Percentiles rank a stretch among this genome's conserved stretches.
phyloP scores from a whole-genome alignment of 2,113 vertebrate species.

The Larimichthys polyactis region DNA sequence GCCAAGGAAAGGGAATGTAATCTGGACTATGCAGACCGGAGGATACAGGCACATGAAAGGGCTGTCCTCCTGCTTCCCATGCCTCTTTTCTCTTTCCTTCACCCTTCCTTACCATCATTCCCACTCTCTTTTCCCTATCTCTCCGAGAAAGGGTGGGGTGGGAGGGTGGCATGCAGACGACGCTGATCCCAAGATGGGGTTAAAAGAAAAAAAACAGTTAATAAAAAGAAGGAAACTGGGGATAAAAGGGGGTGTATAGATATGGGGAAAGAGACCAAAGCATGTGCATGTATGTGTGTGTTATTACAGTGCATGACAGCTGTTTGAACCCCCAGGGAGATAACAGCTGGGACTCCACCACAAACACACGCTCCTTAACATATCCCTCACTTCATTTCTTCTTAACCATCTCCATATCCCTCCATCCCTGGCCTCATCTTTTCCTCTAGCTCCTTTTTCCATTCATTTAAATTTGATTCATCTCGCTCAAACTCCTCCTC shows the following conservation, averaged over 20 bases:
- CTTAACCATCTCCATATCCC: constrained; percentile 68
- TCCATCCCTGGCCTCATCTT: constrained; percentile 70
- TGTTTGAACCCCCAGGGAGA: constrained; percentile 90
- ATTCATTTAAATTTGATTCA: constrained; percentile 55
- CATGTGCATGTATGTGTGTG: constrained; percentile 75
- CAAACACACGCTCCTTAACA: constrained; percentile 65
- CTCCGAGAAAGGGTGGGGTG: constrained; percentile 52
- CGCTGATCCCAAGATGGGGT: constrained; percentile 37
- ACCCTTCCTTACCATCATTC: constrained; percentile 64
- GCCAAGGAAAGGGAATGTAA: constrained; percentile 73
- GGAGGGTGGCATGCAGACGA: constrained; percentile 62
- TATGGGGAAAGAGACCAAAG: constrained; percentile 77
- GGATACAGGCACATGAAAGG: constrained; percentile 75
- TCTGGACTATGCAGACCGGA: constrained; percentile 80
- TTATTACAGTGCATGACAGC: constrained; percentile 88
- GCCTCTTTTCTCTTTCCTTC: constrained; percentile 73
- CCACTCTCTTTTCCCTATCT: constrained; percentile 49
- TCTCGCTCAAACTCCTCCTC: constrained; percentile 21
- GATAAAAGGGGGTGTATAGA: constrained; percentile 25
- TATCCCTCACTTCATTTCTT: constrained; percentile 69
- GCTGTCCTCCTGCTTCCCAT: constrained; percentile 60
- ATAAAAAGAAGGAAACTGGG: constrained; percentile 18
- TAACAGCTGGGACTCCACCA: constrained; percentile 87
- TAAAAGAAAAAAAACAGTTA: constrained; percentile 31
- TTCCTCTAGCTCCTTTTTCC: constrained; percentile 41